Evolutionary conservation across 1,140 invertebrate genomes (phyloP).

Genomic region (Aphelenchoides fujianensis): DNA sequence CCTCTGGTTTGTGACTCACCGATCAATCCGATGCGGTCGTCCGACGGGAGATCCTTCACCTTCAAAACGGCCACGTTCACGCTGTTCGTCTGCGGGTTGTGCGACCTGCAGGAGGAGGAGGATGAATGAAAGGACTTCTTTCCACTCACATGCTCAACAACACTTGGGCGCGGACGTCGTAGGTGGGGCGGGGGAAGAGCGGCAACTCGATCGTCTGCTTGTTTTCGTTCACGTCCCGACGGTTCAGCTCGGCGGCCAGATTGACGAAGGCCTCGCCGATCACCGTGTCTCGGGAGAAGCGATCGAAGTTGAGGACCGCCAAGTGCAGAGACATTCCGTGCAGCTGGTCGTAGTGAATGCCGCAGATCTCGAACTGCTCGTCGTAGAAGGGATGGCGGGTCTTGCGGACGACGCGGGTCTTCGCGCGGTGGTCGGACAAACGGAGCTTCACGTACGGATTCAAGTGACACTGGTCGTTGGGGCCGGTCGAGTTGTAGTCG

Average conservation of each 20-base stretch:
- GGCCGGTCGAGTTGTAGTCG: slow-evolving; percentile 40
- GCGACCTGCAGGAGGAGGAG: too few species aligned
- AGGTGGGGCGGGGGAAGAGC: slow-evolving; percentile 23
- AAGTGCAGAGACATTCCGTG: slow-evolving; percentile 83
- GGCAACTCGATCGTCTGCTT: slow-evolving; percentile 61
- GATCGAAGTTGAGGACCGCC: slow-evolving; percentile 87
- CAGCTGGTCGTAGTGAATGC: slow-evolving; percentile 78
- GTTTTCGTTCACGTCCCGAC: slow-evolving; percentile 52
- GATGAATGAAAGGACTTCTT: too few species aligned
- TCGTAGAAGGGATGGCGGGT: slow-evolving; percentile 88
- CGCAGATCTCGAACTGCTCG: slow-evolving; percentile 94
- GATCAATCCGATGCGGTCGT: slow-evolving; percentile 89
- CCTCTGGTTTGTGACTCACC: slow-evolving; percentile 71
- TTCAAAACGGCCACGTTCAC: slow-evolving; percentile 73
- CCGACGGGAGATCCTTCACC: slow-evolving; percentile 85
- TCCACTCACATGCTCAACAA: slow-evolving; percentile 82
- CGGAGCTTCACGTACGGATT: slow-evolving; percentile 94
- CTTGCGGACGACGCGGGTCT: slow-evolving; percentile 85
- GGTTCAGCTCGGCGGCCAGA: slow-evolving; percentile 63
- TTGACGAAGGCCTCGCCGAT: slow-evolving; percentile 92
- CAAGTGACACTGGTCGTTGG: slow-evolving; percentile 41
- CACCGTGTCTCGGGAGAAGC: slow-evolving; percentile 91
- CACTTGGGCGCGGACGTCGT: slow-evolving; percentile 76
- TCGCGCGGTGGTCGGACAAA: slow-evolving; percentile 85
- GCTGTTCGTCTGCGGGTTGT: slow-evolving; percentile 77